Percentiles rank a stretch among this genome's conserved stretches.
Evolutionary conservation across 2,113 vertebrate species (phyloP).

Genomic region (Anarrhichthys ocellatus): DNA sequence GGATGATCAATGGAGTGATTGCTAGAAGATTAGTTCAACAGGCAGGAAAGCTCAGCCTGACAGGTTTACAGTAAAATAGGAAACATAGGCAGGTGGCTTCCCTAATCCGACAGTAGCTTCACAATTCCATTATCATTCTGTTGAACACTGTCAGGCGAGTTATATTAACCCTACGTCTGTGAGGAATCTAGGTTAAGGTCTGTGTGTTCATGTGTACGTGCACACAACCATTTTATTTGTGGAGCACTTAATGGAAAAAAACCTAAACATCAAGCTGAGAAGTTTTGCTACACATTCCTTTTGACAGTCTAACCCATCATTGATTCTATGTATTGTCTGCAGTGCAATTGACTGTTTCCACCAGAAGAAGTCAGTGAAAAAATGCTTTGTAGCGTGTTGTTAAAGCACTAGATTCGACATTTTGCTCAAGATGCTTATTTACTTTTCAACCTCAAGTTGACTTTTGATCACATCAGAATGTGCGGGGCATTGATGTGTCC

Average conservation of each 20-base stretch:
- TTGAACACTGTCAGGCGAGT: background rate
- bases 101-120: conserved; percentile 18
- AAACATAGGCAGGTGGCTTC: conserved; percentile 25
- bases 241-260: background rate
- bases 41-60: conserved; percentile 1
- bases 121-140: conserved; percentile 26
- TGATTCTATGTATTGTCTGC: background rate
- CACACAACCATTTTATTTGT: background rate
- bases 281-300: background rate
- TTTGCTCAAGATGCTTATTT: background rate
- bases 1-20: conserved; percentile 6
- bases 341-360: background rate
- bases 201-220: background rate
- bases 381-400: background rate
- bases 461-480: too few relatives aligned
- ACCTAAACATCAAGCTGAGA: background rate
- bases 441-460: background rate
- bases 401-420: background rate
- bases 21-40: conserved; percentile 1
- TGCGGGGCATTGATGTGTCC: too few relatives aligned
- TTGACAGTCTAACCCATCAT: background rate
- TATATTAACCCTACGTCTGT: conserved; percentile 13
- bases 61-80: conserved; percentile 13
- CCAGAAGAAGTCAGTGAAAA: background rate
- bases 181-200: conserved; percentile 10